Evolutionary conservation across 53 echinoderm and acorn worm genomes (phyloP), one percentile per base, ranked within the genome.

Genomic region (Glandiceps talaboti): DNA sequence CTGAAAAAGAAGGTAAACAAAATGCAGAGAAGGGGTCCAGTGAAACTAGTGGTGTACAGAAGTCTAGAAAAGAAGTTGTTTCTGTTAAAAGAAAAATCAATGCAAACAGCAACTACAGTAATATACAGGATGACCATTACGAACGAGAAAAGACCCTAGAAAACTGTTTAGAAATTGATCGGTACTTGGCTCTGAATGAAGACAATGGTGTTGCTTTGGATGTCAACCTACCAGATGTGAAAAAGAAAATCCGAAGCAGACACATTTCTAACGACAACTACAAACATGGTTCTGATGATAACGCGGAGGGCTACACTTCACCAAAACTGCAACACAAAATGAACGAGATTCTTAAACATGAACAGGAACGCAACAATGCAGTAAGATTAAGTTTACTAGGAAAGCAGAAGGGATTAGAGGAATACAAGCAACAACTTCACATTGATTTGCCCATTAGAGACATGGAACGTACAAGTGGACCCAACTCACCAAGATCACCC

Each of bases 91-190:
- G 64, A 20, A 45, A 45, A 45, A 20, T 45, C 20, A 45, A 45
- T 12, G 20, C 64, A 45, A 45, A 45, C 20, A 12, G 64, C 20
- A 45, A 20, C 20, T 20, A 45, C 20, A 45, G 64, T 12, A 45
- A 45, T 20, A 45, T 6, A 6, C 6, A 45, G 20, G 64, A 84
- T 75, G 80, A 74, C 33, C 74, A 79, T 27, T 79, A 84, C 33
- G 74, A 84, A 20, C 30, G 75, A 79, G 84, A 80, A 29, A 84
- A 84, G 31, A 84, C 79, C 25, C 84, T 84, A 27, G 79, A 84
- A 75, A 31, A 84, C 29, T 80, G 33, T 73, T 33, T 84, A 0
- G 74, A 73, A 78, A 74, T 73, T 0, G 78, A 79, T 6, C 27
- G 26, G 27, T 64, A 27, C 73, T 32, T 28, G n/a, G 78, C 31